Evolutionary conservation across 2,888 invertebrate species (phyloP).

Genomic region (Notodonta ziczac): DNA sequence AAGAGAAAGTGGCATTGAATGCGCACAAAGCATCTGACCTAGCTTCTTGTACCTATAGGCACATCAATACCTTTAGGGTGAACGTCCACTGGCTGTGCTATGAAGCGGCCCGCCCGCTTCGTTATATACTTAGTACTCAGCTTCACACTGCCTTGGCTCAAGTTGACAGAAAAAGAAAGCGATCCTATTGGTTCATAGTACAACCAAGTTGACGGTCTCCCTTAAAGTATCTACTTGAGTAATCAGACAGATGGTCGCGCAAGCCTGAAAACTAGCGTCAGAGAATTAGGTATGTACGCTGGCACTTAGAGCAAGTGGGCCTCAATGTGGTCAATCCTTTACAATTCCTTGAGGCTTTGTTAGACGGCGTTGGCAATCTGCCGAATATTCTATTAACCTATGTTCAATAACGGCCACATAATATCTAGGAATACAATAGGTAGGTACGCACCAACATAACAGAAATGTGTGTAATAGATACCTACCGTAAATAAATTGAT

Average conservation of each 20-base stretch:
- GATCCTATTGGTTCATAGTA: no score
- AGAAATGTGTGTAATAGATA: background rate
- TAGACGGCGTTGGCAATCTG: conserved; percentile 18
- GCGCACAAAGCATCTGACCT: conserved; percentile 27
- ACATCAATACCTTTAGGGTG: background rate
- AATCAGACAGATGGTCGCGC: no score
- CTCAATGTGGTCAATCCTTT: conserved; percentile 13
- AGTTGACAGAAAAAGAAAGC: no score
- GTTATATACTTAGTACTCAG: no score
- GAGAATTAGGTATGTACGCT: no score
- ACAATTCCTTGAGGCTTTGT: conserved; percentile 20
- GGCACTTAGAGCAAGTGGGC: background rate
- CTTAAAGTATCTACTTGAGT: no score
- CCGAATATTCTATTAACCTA: conserved; percentile 12
- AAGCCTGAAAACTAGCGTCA: no score
- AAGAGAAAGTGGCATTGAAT: conserved; percentile 36
- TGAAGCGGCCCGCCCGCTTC: no score
- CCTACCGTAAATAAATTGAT: background rate
- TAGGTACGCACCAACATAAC: background rate
- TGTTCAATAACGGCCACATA: background rate
- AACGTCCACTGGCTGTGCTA: no score
- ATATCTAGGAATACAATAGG: background rate
- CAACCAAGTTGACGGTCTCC: no score
- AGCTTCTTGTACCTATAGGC: conserved; percentile 20
- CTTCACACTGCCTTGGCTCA: no score